These are phyloP conservation scores for Pangasianodon gigas DNA, from an alignment of 2,113 vertebrate genomes.

Conservation along the genomic window DNA sequence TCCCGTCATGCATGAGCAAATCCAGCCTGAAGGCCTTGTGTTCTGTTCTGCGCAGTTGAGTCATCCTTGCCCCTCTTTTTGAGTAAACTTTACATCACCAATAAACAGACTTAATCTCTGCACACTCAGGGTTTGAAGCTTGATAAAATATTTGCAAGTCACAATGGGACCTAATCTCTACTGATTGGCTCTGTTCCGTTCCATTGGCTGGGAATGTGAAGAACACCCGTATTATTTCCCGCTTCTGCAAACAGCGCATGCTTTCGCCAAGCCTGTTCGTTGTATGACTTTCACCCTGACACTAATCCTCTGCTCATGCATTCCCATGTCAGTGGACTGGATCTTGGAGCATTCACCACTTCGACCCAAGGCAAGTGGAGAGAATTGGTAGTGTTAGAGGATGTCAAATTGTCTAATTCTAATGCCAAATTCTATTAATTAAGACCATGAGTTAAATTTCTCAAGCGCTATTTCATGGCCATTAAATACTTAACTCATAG, in stretches of 20 bases:
- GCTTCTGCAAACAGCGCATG: conserved; percentile 23
- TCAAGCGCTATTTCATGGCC: background rate
- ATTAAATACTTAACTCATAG: background rate
- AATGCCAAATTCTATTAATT: background rate
- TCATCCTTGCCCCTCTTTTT: background rate
- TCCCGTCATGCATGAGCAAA: conserved; percentile 2
- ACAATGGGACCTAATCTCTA: background rate
- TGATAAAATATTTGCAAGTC: conserved; percentile 6
- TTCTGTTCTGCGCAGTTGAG: background rate
- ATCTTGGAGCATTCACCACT: conserved; percentile 26
- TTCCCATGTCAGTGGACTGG: conserved; percentile 48
- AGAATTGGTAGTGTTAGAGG: conserved; percentile 56
- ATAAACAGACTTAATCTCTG: conserved; percentile 38
- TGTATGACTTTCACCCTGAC: background rate
- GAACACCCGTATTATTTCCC: conserved; percentile 3
- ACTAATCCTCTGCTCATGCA: conserved; percentile 32
- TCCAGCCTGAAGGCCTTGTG: conserved; percentile 30
- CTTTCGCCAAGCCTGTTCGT: background rate
- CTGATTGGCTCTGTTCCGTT: conserved; percentile 12
- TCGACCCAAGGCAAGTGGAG: conserved; percentile 25
- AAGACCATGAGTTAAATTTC: background rate
- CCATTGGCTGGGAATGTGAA: background rate
- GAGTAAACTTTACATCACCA: background rate
- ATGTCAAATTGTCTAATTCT: conserved; percentile 56
- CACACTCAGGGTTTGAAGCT: background rate